Conservation (phyloP, 2,113 vertebrate species). For the Dicentrarchus labrax region DNA sequence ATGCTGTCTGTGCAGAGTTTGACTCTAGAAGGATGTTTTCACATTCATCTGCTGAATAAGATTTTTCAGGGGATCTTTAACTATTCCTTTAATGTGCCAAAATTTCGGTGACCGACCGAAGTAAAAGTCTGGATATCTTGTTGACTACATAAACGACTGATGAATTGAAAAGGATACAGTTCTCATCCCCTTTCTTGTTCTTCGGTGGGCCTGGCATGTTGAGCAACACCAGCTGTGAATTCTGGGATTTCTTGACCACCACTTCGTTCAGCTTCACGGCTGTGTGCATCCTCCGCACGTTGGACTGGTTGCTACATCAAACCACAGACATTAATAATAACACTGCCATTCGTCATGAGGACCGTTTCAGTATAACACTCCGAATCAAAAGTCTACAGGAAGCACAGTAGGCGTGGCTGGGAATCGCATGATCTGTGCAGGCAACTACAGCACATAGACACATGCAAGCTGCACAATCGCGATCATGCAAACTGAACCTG, state of each 20-base stretch:
- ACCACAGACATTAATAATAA: conserved; percentile 23
- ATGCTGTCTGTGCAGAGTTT: no score
- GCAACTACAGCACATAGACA: not conserved
- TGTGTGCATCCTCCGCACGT: conserved; percentile 97
- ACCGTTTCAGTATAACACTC: not conserved
- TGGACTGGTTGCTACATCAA: conserved; percentile 90
- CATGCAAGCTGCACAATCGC: not conserved
- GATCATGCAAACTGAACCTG: conserved; percentile 1
- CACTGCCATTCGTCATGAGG: not conserved
- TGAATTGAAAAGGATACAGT: conserved; percentile 91
- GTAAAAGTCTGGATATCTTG: not conserved
- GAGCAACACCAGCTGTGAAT: conserved; percentile 92
- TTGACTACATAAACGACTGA: not conserved
- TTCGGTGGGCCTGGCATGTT: conserved; percentile 98
- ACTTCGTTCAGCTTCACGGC: conserved; percentile 95
- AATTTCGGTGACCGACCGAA: not conserved
- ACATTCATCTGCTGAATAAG: no score
- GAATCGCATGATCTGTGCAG: not conserved
- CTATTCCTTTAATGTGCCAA: not conserved
- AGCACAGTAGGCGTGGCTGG: not conserved
- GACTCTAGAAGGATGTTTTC: no score
- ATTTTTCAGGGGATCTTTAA: no score
- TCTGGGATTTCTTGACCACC: conserved; percentile 89
- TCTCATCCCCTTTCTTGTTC: conserved; percentile 93
- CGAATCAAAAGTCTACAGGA: not conserved